Conservation (phyloP, 2,888 invertebrate genomes). For the Allacma fusca region DNA sequence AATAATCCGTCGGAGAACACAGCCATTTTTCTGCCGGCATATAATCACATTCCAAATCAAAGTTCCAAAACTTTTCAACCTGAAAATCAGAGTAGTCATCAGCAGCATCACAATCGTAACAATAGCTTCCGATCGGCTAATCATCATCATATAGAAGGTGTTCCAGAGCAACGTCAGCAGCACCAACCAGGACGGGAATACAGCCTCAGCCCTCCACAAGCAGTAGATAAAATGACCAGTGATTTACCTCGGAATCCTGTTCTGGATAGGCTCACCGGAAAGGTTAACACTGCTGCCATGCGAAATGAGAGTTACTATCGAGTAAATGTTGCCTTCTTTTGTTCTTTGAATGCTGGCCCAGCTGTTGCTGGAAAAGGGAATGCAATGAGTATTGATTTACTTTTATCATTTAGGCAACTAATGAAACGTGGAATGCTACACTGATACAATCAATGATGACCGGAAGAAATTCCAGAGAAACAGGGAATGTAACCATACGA, state of each 20-base stretch:
- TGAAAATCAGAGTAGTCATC: slow-evolving; percentile 27
- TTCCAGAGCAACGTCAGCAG: neutral
- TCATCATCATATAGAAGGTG: slow-evolving; percentile 5
- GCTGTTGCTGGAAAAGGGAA: neutral
- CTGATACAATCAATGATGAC: slow-evolving; percentile 57
- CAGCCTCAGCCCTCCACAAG: slow-evolving; percentile 36
- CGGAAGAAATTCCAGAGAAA: slow-evolving; percentile 31
- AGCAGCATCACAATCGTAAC: slow-evolving; percentile 34
- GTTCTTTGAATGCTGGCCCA: slow-evolving; percentile 7
- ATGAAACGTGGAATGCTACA: slow-evolving; percentile 69
- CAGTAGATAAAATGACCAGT: slow-evolving; percentile 40
- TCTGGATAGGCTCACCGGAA: slow-evolving; percentile 83
- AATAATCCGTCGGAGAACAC: slow-evolving; percentile 24
- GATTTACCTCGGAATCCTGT: slow-evolving; percentile 75
- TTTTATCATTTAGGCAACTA: slow-evolving; percentile 67
- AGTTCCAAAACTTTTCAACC: neutral
- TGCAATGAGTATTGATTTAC: neutral
- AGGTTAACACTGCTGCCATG: slow-evolving; percentile 68
- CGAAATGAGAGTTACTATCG: slow-evolving; percentile 93
- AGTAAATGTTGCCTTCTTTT: slow-evolving; percentile 71
- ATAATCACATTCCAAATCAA: slow-evolving; percentile 39
- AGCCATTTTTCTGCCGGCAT: slow-evolving; percentile 44
- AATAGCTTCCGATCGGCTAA: slow-evolving; percentile 21
- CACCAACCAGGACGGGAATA: slow-evolving; percentile 7
- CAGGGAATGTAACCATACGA: slow-evolving; percentile 20